Evolutionary conservation across 1,140 invertebrate genomes (phyloP).

Genomic region (Pogonomyrmex californicus): DNA sequence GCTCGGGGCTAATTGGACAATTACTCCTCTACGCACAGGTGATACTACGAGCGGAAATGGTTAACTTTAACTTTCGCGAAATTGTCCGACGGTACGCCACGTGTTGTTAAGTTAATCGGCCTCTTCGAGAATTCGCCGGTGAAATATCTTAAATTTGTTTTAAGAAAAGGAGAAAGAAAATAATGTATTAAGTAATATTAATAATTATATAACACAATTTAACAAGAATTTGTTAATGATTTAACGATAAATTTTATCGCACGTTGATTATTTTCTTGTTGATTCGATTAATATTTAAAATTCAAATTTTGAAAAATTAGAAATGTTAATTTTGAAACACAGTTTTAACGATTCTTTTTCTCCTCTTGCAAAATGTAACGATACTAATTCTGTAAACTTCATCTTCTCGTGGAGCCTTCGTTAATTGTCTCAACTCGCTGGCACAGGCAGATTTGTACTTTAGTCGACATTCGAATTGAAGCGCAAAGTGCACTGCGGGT

Average conservation of each 20-base stretch:
- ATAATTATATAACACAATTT: background rate
- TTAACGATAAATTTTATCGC: conserved; percentile 4
- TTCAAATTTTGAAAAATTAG: background rate
- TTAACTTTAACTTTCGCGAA: conserved; percentile 36
- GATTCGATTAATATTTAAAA: background rate
- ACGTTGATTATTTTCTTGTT: background rate
- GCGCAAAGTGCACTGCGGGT: conserved; percentile 67
- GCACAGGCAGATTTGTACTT: conserved; percentile 64
- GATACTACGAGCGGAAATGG: background rate
- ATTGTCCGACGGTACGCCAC: background rate
- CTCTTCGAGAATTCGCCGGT: background rate
- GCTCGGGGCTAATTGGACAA: conserved; percentile 12
- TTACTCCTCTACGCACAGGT: background rate
- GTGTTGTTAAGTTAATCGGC: background rate
- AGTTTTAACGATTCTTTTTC: conserved; percentile 19
- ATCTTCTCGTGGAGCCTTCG: conserved; percentile 59
- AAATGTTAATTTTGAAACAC: conserved; percentile 23
- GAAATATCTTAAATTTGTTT: conserved; percentile 11
- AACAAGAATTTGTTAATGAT: background rate
- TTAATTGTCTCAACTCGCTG: conserved; percentile 70
- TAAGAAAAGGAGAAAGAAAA: background rate
- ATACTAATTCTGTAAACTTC: conserved; percentile 67
- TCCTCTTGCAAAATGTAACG: conserved; percentile 58
- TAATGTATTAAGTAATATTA: background rate
- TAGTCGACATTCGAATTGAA: conserved; percentile 60